These are phyloP conservation scores for Cheilosia scutellata DNA, from an alignment of 2,888 invertebrate genomes.

Conservation along the genomic window DNA sequence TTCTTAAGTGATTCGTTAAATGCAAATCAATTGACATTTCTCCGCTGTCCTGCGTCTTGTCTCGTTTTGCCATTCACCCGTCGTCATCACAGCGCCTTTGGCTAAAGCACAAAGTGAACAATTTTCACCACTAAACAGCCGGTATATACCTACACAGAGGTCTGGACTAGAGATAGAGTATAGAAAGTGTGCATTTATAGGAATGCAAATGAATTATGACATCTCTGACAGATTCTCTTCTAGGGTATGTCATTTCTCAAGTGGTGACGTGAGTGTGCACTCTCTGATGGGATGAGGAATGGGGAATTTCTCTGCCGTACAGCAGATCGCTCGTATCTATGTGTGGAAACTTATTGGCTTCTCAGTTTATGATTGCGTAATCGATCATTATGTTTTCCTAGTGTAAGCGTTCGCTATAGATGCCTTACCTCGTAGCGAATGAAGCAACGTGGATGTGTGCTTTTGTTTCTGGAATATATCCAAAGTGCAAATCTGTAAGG, in stretches of 20 bases:
- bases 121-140: conserved; percentile 66
- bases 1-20: conserved; percentile 75
- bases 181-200: conserved; percentile 23
- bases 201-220: conserved; percentile 75
- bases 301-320: conserved; percentile 31
- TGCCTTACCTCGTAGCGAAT: conserved; percentile 43
- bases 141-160: background rate
- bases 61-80: background rate
- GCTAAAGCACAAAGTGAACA: conserved; percentile 56
- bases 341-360: conserved; percentile 67
- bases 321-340: conserved; percentile 33
- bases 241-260: conserved; percentile 73
- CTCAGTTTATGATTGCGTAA: conserved; percentile 67
- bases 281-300: conserved; percentile 47
- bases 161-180: background rate
- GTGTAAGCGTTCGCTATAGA: conserved; percentile 27
- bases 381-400: conserved; percentile 64
- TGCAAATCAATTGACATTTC: conserved; percentile 76
- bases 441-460: conserved; percentile 14
- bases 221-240: conserved; percentile 74
- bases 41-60: background rate
- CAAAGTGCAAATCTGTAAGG: conserved; percentile 61
- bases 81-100: background rate
- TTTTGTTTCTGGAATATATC: conserved; percentile 65
- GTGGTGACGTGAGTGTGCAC: conserved; percentile 72